phyloP scores from a whole-genome alignment of 2,888 invertebrate genomes.

The Malachius bipustulatus region DNA sequence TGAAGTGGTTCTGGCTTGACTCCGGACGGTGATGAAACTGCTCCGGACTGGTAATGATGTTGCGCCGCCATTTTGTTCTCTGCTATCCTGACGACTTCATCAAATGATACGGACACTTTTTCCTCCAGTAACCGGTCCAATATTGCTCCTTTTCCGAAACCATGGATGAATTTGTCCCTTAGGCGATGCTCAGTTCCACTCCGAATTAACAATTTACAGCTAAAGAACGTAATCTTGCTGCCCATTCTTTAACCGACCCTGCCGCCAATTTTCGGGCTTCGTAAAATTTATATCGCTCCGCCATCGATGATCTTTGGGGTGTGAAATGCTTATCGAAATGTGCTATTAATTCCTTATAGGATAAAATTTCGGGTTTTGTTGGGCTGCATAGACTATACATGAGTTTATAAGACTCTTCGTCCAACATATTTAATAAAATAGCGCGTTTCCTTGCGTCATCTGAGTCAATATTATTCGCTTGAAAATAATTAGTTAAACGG shows the following conservation, averaged over 20 bases:
- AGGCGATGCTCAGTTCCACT: conserved; percentile 6
- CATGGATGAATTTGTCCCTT: conserved; percentile 9
- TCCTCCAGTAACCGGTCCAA: conserved; percentile 9
- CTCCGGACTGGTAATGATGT: too few relatives aligned
- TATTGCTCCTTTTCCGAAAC: conserved; percentile 7
- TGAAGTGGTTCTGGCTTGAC: too few relatives aligned
- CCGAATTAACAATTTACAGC: conserved; percentile 13
- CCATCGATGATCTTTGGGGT: conserved; percentile 9
- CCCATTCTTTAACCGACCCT: conserved; percentile 10
- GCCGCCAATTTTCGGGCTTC: conserved; percentile 5
- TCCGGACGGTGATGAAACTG: too few relatives aligned
- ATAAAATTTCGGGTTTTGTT: conserved; percentile 5
- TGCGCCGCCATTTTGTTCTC: background rate
- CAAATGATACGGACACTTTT: conserved; percentile 8
- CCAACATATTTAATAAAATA: conserved; percentile 11
- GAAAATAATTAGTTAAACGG: too few relatives aligned
- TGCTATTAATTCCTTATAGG: conserved; percentile 8
- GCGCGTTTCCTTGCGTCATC: too few relatives aligned
- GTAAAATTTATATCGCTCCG: conserved; percentile 11
- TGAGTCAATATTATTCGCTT: too few relatives aligned
- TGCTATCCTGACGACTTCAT: conserved; percentile 7
- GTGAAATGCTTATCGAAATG: conserved; percentile 11
- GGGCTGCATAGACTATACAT: conserved; percentile 11
- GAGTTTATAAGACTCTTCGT: conserved; percentile 12
- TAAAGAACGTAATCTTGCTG: conserved; percentile 8